Evolutionary conservation across 2,797 vertebrate species (phyloP), one percentile per base, ranked within the genome.

Genomic region (Chelon auratus): DNA sequence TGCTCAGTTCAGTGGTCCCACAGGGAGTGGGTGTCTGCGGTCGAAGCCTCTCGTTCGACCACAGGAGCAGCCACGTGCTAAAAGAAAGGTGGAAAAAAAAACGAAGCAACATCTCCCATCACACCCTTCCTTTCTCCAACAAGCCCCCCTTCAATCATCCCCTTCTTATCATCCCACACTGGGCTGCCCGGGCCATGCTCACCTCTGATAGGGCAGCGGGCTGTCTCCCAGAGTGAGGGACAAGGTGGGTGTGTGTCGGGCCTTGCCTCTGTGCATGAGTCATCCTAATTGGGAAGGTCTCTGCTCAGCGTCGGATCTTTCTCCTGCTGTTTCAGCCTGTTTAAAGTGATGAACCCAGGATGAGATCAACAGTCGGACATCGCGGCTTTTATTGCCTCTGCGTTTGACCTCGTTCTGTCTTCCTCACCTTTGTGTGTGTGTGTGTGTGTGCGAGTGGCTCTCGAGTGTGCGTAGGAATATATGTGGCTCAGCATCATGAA

Each of bases 401-500:
- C 76, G 80, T 87, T 90, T 94, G 93, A 94, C 93, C 92, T 91
- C 86, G 82, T 93, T 92, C 89, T 91, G 91, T 93, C 92, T 93
- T 85, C 79, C 76, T 90, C 86, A 90, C 89, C 81, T 87, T 83
- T 78, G 68, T 72, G 59, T 75, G 36, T 63, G 63, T 40, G 9
- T 63, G 60, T 68, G 67, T 17, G 47, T 26, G 57, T 58, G 62
- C 43, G 63, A 58, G 18, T 82, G 57, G 71, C 64, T 86, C 68
- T 45, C 57, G 54, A 80, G 42, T 45, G 61, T 66, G 55, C 17
- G 14, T 39, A 7, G 68, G 18, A 50, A 56, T 24, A 71, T 54
- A 72, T 56, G 18, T 83, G 57, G 71, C 64, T 85, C 68, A 45
- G 9, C 57, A 14, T 9, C 52, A 17, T 72, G 66, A 48, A 59